Evolutionary conservation across 2,888 invertebrate species (phyloP).

Genomic region (Orchesella flavescens): DNA sequence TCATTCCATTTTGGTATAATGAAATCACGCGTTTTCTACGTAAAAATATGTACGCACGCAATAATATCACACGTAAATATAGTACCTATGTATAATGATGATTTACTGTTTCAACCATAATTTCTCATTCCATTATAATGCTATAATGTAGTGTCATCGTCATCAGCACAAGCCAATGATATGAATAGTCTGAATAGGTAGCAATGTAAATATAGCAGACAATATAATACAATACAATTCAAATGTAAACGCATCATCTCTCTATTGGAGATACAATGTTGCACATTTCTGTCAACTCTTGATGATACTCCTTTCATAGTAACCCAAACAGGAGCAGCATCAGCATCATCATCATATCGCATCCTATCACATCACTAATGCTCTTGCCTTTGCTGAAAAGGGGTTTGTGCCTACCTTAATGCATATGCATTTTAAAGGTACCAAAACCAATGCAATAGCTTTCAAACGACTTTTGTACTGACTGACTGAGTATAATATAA

Average conservation of each 20-base stretch:
- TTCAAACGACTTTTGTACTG: no score
- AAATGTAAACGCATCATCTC: conserved; percentile 12
- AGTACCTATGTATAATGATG: conserved; percentile 28
- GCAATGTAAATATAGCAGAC: background rate
- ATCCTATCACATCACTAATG: no score
- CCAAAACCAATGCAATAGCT: no score
- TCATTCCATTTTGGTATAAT: no score
- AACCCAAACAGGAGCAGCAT: conserved; percentile 17
- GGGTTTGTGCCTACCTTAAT: no score
- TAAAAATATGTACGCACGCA: background rate
- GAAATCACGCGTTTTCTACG: no score
- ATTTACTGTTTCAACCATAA: conserved; percentile 34
- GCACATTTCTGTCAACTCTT: background rate
- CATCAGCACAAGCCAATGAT: background rate
- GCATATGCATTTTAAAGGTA: no score
- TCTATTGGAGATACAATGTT: background rate
- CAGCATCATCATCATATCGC: background rate
- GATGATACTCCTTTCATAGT: background rate
- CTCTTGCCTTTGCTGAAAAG: no score
- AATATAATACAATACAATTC: background rate
- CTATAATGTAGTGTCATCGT: background rate
- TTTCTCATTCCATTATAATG: background rate
- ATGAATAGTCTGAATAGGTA: background rate
- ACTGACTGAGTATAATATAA: no score
- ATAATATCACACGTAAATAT: background rate